Evolutionary conservation across 2,113 vertebrate genomes (phyloP), one percentile per base, ranked within the genome.

Genomic region (Nycticorax nycticorax): DNA sequence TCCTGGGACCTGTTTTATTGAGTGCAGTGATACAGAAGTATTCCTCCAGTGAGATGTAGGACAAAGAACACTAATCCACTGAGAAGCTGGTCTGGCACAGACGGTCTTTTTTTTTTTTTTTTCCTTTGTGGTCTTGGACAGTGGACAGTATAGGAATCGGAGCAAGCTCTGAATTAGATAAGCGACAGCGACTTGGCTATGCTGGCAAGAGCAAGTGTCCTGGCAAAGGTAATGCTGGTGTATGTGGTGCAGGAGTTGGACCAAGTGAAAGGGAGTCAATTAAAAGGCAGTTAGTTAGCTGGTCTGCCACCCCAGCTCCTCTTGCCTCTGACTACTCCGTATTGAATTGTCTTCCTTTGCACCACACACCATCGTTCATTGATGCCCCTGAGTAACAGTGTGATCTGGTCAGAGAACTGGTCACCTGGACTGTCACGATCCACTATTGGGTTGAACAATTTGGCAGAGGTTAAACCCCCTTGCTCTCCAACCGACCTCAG

Each of bases 361-460:
- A 32, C 18, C 30, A 4, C 33, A 24, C 43, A 37, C 27, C 27
- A 12, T 8, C 0, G 0, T 64, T 64, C 27, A 33, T 7, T 56
- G 2, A 5, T 67, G 30, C 3, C 41, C 4, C 56, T 26, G 52
- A 14, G 24, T 10, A 19, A 3, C 20, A 16, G 2, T 4, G 43
- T 1, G 43, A 9, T 20, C 5, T 64, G n/a, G 53, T 24, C 53
- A 30, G 72, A 35, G 78, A 17, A 23, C 1, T 2, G 30, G n/a
- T 74, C 39, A 41, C 33, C 27, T 52, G 26, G 27, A 8, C 67
- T 57, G 52, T 59, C n/a, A n/a, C n/a, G n/a, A n/a, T n/a, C n/a
- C n/a, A n/a, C n/a, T n/a, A n/a, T n/a, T n/a, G n/a, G n/a, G n/a
- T n/a, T n/a, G n/a, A n/a, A n/a, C n/a, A n/a, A n/a, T n/a, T n/a